These are phyloP conservation scores for Scarus forsteni DNA, from an alignment of 2,797 vertebrate genomes.

Conservation along the genomic window DNA sequence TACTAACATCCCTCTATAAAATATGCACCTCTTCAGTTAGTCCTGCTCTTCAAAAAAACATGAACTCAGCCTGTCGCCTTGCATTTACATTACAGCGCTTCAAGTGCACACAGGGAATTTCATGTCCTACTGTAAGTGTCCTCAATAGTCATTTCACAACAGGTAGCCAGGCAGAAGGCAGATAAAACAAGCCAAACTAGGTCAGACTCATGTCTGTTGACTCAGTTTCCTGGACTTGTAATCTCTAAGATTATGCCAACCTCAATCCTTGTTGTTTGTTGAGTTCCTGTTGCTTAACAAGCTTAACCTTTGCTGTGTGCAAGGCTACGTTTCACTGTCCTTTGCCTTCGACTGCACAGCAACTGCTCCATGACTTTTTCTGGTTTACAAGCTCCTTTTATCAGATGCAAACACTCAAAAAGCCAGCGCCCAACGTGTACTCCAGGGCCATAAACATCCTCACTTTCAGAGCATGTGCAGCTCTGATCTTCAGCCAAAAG, in stretches of 20 bases:
- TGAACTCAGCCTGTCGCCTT: no score
- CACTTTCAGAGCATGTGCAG: neutral
- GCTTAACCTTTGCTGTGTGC: conserved; percentile 24
- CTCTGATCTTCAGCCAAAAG: conserved; percentile 9
- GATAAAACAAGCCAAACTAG: conserved; percentile 36
- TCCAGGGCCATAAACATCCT: neutral
- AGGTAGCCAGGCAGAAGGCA: neutral
- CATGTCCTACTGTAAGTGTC: neutral
- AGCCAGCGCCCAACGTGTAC: neutral
- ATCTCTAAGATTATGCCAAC: conserved; percentile 56
- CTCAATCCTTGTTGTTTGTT: conserved; percentile 50
- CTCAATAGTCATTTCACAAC: conserved; percentile 8
- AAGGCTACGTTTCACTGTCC: neutral
- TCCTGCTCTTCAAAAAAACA: no score
- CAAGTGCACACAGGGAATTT: neutral
- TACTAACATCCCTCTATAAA: no score
- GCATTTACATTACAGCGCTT: neutral
- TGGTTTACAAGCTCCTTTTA: neutral
- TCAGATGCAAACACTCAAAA: neutral
- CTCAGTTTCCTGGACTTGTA: conserved; percentile 60
- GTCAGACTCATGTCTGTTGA: conserved; percentile 53
- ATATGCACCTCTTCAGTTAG: no score
- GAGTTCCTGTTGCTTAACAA: conserved; percentile 46
- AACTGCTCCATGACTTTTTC: neutral
- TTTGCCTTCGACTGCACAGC: conserved; percentile 1